These are phyloP conservation scores for Eurosta solidaginis DNA, from an alignment of 1,140 invertebrate genomes.

Conservation along the genomic window DNA sequence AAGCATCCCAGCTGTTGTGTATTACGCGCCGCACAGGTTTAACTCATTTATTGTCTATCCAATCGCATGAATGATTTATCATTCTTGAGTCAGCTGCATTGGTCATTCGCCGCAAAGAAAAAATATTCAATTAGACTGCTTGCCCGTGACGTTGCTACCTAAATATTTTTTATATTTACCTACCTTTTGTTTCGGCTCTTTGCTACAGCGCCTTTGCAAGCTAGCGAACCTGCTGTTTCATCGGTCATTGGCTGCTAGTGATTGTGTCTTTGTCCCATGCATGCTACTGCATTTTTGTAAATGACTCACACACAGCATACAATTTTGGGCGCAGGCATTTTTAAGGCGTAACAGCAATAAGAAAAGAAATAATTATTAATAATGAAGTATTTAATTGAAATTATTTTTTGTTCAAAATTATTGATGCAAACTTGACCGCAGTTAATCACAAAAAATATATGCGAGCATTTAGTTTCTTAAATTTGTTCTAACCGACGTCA, in stretches of 20 bases:
- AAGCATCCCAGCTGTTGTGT: background rate
- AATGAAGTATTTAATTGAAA: background rate
- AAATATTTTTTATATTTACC: background rate
- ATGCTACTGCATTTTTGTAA: background rate
- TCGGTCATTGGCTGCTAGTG: background rate
- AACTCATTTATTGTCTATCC: background rate
- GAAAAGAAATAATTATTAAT: background rate
- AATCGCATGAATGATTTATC: background rate
- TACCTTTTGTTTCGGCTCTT: background rate
- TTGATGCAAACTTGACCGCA: background rate
- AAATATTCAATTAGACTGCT: background rate
- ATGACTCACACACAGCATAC: background rate
- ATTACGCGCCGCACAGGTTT: background rate
- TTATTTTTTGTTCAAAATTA: background rate
- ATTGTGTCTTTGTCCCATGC: background rate
- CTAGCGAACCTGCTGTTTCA: background rate
- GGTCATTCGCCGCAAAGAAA: background rate
- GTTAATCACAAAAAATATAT: background rate
- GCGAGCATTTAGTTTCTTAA: background rate
- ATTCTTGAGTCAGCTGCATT: background rate
- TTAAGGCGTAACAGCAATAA: background rate
- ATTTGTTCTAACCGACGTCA: too few species aligned
- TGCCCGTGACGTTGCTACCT: background rate
- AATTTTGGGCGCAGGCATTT: background rate
- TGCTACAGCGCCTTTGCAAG: background rate